These are phyloP conservation scores for Apis laboriosa DNA, from an alignment of 1,140 invertebrate species.

Conservation along the genomic window DNA sequence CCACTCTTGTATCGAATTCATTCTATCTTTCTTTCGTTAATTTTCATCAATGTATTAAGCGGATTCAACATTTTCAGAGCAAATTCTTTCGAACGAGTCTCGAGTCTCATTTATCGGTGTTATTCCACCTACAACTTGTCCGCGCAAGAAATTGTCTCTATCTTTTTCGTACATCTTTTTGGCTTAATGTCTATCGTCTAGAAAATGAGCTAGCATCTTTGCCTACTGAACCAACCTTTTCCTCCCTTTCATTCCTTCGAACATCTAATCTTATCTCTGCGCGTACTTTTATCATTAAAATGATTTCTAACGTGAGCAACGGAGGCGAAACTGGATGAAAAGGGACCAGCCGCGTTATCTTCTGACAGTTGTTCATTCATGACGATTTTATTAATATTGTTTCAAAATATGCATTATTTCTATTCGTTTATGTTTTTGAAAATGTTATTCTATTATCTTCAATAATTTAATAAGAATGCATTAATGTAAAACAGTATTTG, in stretches of 20 bases:
- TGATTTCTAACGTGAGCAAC: background rate
- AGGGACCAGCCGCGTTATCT: background rate
- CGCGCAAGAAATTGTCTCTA: background rate
- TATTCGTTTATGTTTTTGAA: background rate
- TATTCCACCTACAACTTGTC: background rate
- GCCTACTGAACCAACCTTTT: background rate
- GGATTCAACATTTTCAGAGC: background rate
- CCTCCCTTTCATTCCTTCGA: background rate
- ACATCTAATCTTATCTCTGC: background rate
- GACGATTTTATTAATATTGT: too few species aligned
- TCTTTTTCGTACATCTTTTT: conserved; percentile 10
- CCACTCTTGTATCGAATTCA: background rate
- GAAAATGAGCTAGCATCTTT: conserved; percentile 15
- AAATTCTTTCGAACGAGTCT: background rate
- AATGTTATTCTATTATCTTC: background rate
- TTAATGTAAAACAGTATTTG: too few species aligned
- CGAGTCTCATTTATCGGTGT: background rate
- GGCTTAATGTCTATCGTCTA: conserved; percentile 21
- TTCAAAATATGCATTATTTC: background rate
- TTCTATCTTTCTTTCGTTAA: background rate
- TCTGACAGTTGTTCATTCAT: too few species aligned
- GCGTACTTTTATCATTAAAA: conserved; percentile 12
- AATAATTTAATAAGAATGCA: too few species aligned
- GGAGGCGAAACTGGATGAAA: background rate
- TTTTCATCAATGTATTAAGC: background rate